Conservation (phyloP, 2,797 vertebrate genomes). For the Decapterus maruadsi region DNA sequence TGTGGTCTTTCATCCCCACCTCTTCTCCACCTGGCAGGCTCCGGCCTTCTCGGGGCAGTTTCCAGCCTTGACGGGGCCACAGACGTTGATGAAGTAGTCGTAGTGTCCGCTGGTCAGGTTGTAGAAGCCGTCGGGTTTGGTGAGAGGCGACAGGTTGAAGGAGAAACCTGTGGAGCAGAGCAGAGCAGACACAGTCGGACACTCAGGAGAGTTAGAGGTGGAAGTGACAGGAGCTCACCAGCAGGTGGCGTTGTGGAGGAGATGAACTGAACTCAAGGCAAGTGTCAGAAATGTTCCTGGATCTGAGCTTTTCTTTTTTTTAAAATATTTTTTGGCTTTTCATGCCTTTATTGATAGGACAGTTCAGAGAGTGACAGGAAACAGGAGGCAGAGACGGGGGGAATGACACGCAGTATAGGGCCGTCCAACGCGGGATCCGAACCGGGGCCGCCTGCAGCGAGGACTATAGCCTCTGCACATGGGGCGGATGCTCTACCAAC, state of each 20-base stretch:
- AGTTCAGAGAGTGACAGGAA: no score
- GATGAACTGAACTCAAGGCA: no score
- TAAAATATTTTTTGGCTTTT: no score
- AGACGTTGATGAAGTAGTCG: slow-evolving; percentile 91
- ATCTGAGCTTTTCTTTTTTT: no score
- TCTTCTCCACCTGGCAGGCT: slow-evolving; percentile 89
- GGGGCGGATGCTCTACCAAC: no score
- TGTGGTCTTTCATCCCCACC: slow-evolving; percentile 47
- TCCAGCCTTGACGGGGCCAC: slow-evolving; percentile 81
- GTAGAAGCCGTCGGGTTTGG: slow-evolving; percentile 84
- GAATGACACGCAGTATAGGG: no score
- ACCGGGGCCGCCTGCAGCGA: no score
- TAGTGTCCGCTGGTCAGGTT: slow-evolving; percentile 82
- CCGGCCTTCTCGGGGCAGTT: slow-evolving; percentile 85
- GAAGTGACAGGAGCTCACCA: not conserved
- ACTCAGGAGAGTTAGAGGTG: not conserved
- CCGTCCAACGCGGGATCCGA: no score
- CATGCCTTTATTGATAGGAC: no score
- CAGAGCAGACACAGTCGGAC: not conserved
- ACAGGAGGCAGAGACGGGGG: no score
- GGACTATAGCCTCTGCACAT: no score
- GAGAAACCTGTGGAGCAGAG: slow-evolving; percentile 86
- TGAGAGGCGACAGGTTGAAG: slow-evolving; percentile 92
- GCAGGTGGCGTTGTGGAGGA: not conserved
- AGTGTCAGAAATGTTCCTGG: no score